Percentiles rank a stretch among this genome's conserved stretches.
phyloP scores from a whole-genome alignment of 2,888 invertebrate species.

The Leucophora obtusa region DNA sequence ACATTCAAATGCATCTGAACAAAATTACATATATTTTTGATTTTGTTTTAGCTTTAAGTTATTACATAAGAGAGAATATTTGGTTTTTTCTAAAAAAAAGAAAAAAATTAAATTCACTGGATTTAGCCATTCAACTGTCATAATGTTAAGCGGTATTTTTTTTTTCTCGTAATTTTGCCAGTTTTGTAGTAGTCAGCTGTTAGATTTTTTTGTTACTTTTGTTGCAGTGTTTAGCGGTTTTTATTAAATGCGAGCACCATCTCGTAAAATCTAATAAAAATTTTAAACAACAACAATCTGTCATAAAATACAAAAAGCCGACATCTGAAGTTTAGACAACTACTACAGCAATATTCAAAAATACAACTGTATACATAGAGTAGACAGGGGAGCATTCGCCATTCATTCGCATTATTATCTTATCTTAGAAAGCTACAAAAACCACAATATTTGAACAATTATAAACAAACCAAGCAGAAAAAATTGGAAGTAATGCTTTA shows the following conservation, averaged over 20 bases:
- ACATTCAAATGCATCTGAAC: slow-evolving; percentile 30
- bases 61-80: slow-evolving; percentile 2
- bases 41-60: not conserved
- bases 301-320: slow-evolving; percentile 12
- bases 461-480: too few relatives aligned
- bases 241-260: slow-evolving; percentile 15
- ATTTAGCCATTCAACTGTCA: slow-evolving; percentile 38
- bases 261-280: slow-evolving; percentile 8
- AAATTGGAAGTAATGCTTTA: too few relatives aligned
- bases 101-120: slow-evolving; percentile 5
- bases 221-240: slow-evolving; percentile 1
- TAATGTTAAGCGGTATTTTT: slow-evolving; percentile 29
- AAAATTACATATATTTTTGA: slow-evolving; percentile 4
- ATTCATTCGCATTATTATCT: too few relatives aligned
- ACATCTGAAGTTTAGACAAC: slow-evolving; percentile 6
- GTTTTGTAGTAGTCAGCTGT: not conserved
- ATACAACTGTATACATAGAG: too few relatives aligned
- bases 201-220: not conserved
- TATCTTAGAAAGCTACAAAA: too few relatives aligned
- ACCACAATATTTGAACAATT: too few relatives aligned
- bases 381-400: too few relatives aligned
- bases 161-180: not conserved
- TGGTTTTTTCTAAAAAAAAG: not conserved
- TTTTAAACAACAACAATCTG: slow-evolving; percentile 8
- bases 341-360: not conserved